Base-by-base conservation (phyloP, 2,888 invertebrate species). In the Oscheius myriophilus region DNA sequence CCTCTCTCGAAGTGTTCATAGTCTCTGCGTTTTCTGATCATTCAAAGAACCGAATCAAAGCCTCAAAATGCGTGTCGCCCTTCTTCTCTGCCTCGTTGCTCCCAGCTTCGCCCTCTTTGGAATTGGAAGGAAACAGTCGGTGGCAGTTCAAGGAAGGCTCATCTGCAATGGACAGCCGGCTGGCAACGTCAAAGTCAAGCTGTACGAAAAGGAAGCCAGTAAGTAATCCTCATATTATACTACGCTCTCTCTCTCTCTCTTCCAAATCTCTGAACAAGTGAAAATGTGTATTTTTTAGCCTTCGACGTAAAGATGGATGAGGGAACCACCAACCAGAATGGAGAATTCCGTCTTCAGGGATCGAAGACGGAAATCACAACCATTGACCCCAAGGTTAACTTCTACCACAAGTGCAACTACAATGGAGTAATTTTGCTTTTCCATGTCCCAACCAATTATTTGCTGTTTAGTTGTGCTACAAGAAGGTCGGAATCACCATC, bases 401-500 rank as follows among this genome's bases (percentile, higher is more conserved):
- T 73, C 16, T 69, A 69, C 33, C 71, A 73, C 61, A 57, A 52
- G 25, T 73, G 70, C 62, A 65, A 67, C 53, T 70, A 70, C 53
- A 70, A 61, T 0, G 68, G 68, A 7, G 58, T 67, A 39, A 45
- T 57, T 66, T 11, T 6, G 3, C 21, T 49, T 49, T n/a, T 49
- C n/a, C 21, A 6, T 2, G 4, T 18, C 49, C 21, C 11, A 9
- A 18, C 18, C 3, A 49, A 9, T 49, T 6, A 18, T 18, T 9
- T n/a, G n/a, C n/a, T n/a, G n/a, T 49, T 49, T 45, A 69, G 53
- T 69, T 73, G 3, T 83, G 84, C 70, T 75, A 79, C 61, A 75
- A 78, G 53, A 83, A 83, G 66, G 53, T 84, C 66, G 73, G 75
- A 12, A 81, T 83, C 66, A 72, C 72, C 49, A 78, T 83, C 25